These are phyloP conservation scores for Pipa parva DNA, from an alignment of 2,113 vertebrate species.

Conservation along the genomic window DNA sequence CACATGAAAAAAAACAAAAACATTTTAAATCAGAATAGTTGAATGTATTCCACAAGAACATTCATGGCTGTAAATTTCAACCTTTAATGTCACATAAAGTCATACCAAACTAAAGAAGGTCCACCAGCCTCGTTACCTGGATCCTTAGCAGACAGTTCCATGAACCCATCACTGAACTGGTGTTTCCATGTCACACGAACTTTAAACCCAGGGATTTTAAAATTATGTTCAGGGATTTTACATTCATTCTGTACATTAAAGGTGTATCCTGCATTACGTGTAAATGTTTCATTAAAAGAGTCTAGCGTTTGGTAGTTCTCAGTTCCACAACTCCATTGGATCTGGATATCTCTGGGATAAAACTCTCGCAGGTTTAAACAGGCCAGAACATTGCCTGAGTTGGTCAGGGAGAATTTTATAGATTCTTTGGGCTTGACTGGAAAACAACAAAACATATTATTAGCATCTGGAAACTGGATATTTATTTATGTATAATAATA, in stretches of 20 bases:
- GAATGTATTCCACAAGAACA: too few relatives aligned
- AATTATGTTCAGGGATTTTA: not conserved
- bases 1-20: too few relatives aligned
- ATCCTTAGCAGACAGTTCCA: not conserved
- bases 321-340: not conserved
- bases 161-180: not conserved
- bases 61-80: too few relatives aligned
- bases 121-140: not conserved
- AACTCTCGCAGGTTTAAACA: not conserved
- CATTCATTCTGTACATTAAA: constrained; percentile 9
- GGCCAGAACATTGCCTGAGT: not conserved
- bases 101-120: too few relatives aligned
- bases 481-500: too few relatives aligned
- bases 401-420: not conserved
- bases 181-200: not conserved
- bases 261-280: not conserved
- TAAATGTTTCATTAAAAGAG: not conserved
- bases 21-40: too few relatives aligned
- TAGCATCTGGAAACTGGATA: too few relatives aligned
- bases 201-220: not conserved
- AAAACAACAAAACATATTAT: not conserved
- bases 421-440: not conserved
- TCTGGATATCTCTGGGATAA: constrained; percentile 9
- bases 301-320: not conserved
- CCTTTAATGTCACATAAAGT: not conserved